phyloP scores from a whole-genome alignment of 2,797 vertebrate species.

The Tenualosa thibaudeaui region DNA sequence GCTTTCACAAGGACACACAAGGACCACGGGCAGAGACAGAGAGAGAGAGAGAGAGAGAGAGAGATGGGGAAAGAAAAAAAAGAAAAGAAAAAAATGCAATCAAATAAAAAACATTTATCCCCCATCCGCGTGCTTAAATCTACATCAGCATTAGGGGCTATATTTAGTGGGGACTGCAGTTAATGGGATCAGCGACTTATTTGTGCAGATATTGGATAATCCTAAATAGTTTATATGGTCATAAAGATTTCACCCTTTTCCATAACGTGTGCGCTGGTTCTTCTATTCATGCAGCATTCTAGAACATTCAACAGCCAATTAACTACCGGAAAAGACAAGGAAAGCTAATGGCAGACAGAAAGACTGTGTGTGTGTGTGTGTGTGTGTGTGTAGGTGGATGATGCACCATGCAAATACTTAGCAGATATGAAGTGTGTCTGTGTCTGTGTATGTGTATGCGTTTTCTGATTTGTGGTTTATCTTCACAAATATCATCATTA shows the following conservation, averaged over 20 bases:
- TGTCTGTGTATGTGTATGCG: neutral
- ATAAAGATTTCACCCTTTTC: slow-evolving; percentile 7
- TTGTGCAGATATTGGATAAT: slow-evolving; percentile 81
- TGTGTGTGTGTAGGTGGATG: neutral
- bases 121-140: slow-evolving; percentile 63
- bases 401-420: neutral
- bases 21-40: slow-evolving; percentile 59
- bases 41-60: slow-evolving; percentile 30
- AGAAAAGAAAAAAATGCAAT: slow-evolving; percentile 36
- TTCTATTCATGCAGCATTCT: neutral
- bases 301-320: slow-evolving; percentile 16
- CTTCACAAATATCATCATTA: slow-evolving; percentile 4
- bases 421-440: neutral
- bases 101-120: slow-evolving; percentile 69
- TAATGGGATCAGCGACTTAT: slow-evolving; percentile 80
- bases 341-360: neutral
- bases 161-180: slow-evolving; percentile 76
- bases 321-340: slow-evolving; percentile 16
- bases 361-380: neutral
- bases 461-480: neutral
- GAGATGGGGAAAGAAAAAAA: slow-evolving; percentile 20
- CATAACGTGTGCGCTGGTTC: neutral
- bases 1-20: slow-evolving; percentile 67
- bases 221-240: slow-evolving; percentile 72
- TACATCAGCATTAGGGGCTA: slow-evolving; percentile 75